A percentile compares a stretch with the other conserved stretches of the same genome.
Evolutionary conservation across 2,888 invertebrate species (phyloP).

Genomic region (Heteromyza rotundicornis): DNA sequence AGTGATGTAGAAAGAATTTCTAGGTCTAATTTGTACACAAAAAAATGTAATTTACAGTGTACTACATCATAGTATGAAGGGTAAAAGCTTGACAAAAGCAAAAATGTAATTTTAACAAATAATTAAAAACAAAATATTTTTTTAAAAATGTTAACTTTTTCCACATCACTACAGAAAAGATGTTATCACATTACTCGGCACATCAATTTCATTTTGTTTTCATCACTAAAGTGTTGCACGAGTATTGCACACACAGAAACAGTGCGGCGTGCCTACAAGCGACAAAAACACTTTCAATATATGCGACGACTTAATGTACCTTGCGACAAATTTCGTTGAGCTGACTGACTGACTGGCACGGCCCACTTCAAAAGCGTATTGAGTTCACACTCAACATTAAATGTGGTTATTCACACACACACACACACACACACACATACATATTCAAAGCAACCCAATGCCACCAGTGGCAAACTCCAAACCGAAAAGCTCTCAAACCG

Average conservation of each 20-base stretch:
- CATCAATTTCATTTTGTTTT: background rate
- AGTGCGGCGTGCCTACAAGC: too few relatives aligned
- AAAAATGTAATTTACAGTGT: too few relatives aligned
- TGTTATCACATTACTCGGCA: background rate
- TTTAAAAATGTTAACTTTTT: too few relatives aligned
- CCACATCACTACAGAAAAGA: too few relatives aligned
- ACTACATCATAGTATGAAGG: too few relatives aligned
- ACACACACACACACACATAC: slow-evolving; percentile 1
- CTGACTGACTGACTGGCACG: background rate
- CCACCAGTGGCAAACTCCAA: background rate
- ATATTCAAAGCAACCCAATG: background rate
- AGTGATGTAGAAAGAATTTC: too few relatives aligned
- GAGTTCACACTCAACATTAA: background rate
- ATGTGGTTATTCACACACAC: background rate
- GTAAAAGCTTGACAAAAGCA: too few relatives aligned
- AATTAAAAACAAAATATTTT: too few relatives aligned
- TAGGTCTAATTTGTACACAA: too few relatives aligned
- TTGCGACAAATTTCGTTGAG: background rate
- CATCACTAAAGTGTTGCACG: background rate
- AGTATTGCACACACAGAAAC: background rate
- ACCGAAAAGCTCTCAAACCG: background rate
- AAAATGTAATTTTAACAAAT: too few relatives aligned
- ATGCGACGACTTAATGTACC: slow-evolving; percentile 1
- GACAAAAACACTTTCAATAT: slow-evolving; percentile 2
- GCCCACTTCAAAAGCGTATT: background rate